Conservation (phyloP, 2,888 invertebrate species). For the Parnassius orleans region DNA sequence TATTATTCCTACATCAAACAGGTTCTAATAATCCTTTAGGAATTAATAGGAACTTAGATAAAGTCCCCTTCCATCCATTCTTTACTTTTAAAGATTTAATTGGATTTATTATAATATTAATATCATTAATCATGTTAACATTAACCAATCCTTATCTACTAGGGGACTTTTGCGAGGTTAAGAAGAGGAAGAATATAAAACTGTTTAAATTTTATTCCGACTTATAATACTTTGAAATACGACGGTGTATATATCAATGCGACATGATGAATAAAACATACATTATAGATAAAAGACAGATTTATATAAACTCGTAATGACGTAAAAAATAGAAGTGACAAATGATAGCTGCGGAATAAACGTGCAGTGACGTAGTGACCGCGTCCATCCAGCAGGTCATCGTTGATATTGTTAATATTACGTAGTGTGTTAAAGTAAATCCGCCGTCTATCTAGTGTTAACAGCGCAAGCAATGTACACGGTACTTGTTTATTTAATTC, state of each 20-base stretch:
- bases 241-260: background rate
- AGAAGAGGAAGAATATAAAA: too few species aligned
- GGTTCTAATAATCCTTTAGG: too few species aligned
- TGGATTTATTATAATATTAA: too few species aligned
- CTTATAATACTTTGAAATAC: background rate
- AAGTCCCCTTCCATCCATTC: too few species aligned
- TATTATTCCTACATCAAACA: too few species aligned
- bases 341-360: conserved; percentile 4
- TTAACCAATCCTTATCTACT: too few species aligned
- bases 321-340: conserved; percentile 11
- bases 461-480: conserved; percentile 12
- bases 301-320: conserved; percentile 17
- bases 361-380: conserved; percentile 13
- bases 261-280: background rate
- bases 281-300: conserved; percentile 1
- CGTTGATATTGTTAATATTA: conserved; percentile 1
- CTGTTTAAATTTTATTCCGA: background rate
- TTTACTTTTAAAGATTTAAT: too few species aligned
- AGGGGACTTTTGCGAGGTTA: too few species aligned
- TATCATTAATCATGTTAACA: too few species aligned
- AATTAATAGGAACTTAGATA: too few species aligned
- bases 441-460: conserved; percentile 1
- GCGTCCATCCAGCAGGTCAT: conserved; percentile 10
- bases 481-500: conserved; percentile 2
- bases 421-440: conserved; percentile 16